These are phyloP conservation scores for Parazoanthus darwini DNA, from an alignment of 92 coral and sea anemone genomes.

Conservation along the genomic window DNA sequence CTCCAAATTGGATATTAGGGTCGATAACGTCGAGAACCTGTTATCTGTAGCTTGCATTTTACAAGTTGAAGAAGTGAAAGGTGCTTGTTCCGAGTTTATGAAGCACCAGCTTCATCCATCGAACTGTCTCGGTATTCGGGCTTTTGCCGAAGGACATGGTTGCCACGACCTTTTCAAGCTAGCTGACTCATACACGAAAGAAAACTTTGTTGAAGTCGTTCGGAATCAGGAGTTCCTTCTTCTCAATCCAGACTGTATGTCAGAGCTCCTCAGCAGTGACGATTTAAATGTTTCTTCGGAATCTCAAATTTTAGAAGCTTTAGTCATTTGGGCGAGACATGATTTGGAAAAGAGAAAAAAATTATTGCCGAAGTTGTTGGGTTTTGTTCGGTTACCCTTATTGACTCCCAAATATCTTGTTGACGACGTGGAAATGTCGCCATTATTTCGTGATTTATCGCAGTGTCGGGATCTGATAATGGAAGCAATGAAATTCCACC, in stretches of 20 bases:
- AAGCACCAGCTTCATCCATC: slow-evolving; percentile 93
- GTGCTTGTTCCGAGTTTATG: slow-evolving; percentile 97
- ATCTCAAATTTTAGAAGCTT: slow-evolving; percentile 75
- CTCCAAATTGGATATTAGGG: slow-evolving; percentile 86
- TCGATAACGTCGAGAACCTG: slow-evolving; percentile 92
- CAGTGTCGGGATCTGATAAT: slow-evolving; percentile 87
- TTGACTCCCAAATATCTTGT: slow-evolving; percentile 79
- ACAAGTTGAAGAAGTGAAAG: slow-evolving; percentile 91
- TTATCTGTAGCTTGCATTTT: slow-evolving; percentile 90
- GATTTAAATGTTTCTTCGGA: slow-evolving; percentile 88
- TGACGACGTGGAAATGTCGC: slow-evolving; percentile 88
- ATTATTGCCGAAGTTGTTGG: slow-evolving; percentile 62
- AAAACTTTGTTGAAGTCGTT: slow-evolving; percentile 90
- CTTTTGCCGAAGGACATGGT: slow-evolving; percentile 97
- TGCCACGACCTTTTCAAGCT: slow-evolving; percentile 77
- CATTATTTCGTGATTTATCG: slow-evolving; percentile 75
- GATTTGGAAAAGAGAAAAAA: slow-evolving; percentile 70
- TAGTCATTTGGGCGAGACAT: slow-evolving; percentile 75
- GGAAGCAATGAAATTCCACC: slow-evolving; percentile 96
- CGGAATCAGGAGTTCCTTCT: slow-evolving; percentile 89
- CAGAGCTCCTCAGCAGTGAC: slow-evolving; percentile 84
- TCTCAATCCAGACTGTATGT: slow-evolving; percentile 73
- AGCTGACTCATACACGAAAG: slow-evolving; percentile 91
- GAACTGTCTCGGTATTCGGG: slow-evolving; percentile 94
- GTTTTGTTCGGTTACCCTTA: slow-evolving; percentile 78